Percentiles rank a stretch among this genome's conserved stretches.
These are phyloP conservation scores for Microplitis deprimator DNA, from an alignment of 2,888 invertebrate species.

Conservation along the genomic window DNA sequence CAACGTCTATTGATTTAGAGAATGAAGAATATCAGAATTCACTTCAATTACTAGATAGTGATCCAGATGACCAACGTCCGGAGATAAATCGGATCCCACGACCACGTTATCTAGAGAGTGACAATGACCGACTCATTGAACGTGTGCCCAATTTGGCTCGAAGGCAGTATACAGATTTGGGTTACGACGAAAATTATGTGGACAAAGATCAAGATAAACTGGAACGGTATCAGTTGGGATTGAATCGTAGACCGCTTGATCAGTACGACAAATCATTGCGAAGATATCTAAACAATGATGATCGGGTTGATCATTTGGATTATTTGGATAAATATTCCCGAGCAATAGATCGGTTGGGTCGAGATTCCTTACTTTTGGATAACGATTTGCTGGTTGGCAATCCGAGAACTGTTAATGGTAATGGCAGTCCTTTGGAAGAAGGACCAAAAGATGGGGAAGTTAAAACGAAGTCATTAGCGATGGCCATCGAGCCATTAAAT, in stretches of 20 bases:
- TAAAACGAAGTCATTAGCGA: constrained; percentile 48
- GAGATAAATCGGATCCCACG: background rate
- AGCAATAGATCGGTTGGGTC: constrained; percentile 27
- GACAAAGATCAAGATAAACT: background rate
- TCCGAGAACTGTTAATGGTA: too few species aligned
- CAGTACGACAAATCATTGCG: background rate
- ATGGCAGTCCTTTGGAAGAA: background rate
- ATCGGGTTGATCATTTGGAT: constrained; percentile 34
- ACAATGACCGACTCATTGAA: background rate
- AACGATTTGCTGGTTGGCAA: background rate
- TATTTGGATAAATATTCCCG: constrained; percentile 50
- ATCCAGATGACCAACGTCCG: background rate
- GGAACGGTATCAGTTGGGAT: background rate
- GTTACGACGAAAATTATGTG: background rate
- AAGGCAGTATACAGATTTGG: background rate
- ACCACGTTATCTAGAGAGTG: background rate
- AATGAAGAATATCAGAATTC: constrained; percentile 3
- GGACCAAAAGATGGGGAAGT: background rate
- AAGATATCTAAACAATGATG: constrained; percentile 29
- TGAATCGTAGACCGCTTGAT: background rate
- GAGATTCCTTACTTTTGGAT: background rate
- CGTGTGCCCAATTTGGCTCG: background rate
- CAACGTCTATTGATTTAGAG: constrained; percentile 14
- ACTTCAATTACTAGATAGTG: background rate
- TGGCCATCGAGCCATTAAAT: constrained; percentile 53